These are phyloP conservation scores for Meandrusa payeni DNA, from an alignment of 2,888 invertebrate species.

Conservation along the genomic window DNA sequence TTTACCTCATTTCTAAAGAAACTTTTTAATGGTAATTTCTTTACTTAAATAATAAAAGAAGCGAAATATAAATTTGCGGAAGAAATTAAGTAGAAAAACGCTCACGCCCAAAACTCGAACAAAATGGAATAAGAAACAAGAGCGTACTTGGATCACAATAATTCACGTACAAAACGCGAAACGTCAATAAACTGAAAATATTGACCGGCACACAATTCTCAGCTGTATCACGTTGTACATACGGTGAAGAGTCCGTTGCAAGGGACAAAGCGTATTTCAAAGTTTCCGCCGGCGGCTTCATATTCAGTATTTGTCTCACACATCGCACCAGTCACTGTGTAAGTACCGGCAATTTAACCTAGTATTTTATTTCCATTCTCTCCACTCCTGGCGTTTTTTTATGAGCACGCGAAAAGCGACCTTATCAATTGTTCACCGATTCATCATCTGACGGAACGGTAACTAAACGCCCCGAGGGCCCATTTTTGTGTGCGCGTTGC, in stretches of 20 bases:
- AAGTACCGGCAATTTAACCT: constrained; percentile 54
- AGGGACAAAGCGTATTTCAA: constrained; percentile 28
- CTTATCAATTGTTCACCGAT: constrained; percentile 33
- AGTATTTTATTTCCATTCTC: constrained; percentile 46
- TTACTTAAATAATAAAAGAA: constrained; percentile 25
- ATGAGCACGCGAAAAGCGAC: constrained; percentile 31
- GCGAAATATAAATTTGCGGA: constrained; percentile 30
- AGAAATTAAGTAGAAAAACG: constrained; percentile 38
- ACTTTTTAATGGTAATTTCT: constrained; percentile 25
- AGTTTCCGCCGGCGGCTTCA: constrained; percentile 39
- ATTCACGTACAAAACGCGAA: constrained; percentile 37
- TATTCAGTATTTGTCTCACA: constrained; percentile 52
- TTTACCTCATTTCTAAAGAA: too few relatives aligned
- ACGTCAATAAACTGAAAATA: constrained; percentile 34
- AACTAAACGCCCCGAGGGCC: constrained; percentile 31
- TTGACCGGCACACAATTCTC: background rate
- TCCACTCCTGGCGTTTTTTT: constrained; percentile 29
- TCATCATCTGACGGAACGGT: constrained; percentile 26
- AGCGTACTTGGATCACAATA: constrained; percentile 41
- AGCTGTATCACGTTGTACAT: constrained; percentile 2
- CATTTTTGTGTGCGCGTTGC: constrained; percentile 40
- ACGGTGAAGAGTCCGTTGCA: constrained; percentile 22
- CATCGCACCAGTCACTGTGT: constrained; percentile 46
- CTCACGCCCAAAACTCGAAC: constrained; percentile 35
- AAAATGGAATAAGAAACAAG: constrained; percentile 38